These are phyloP conservation scores for Enteromius trimaculatus DNA, from an alignment of 2,797 vertebrate species.

Conservation along the genomic window DNA sequence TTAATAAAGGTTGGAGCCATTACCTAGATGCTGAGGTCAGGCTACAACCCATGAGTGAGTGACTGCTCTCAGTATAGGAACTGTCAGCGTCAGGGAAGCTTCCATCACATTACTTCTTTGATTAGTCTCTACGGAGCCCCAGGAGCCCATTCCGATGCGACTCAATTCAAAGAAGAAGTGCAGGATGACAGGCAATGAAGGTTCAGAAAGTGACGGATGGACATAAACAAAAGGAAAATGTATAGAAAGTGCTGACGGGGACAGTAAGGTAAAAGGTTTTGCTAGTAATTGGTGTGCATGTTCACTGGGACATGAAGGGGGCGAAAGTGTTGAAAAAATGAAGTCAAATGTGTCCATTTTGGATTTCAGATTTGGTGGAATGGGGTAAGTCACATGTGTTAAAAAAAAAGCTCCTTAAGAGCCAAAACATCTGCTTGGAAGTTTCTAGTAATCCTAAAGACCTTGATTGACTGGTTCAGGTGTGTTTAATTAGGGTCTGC, in stretches of 20 bases:
- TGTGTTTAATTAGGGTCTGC: not conserved
- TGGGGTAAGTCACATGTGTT: no score
- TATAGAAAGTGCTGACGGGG: conserved; percentile 20
- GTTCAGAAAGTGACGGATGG: conserved; percentile 1
- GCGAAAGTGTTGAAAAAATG: not conserved
- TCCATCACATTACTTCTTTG: conserved; percentile 48
- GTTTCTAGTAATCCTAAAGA: not conserved
- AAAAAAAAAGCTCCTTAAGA: not conserved
- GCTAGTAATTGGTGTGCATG: not conserved
- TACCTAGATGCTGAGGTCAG: not conserved
- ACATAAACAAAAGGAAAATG: conserved; percentile 26
- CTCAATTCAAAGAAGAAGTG: conserved; percentile 6
- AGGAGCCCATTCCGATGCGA: not conserved
- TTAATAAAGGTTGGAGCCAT: conserved; percentile 9
- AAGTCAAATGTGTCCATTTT: not conserved
- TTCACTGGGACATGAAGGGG: not conserved
- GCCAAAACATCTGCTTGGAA: not conserved
- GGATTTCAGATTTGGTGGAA: not conserved
- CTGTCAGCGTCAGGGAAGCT: conserved; percentile 39
- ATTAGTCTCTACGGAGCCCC: conserved; percentile 33
- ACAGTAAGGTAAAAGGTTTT: conserved; percentile 8
- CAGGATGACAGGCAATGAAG: conserved; percentile 34
- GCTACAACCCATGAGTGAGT: conserved; percentile 42
- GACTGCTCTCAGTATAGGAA: conserved; percentile 42
- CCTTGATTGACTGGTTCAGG: not conserved